Evolutionary conservation across 1,140 invertebrate genomes (phyloP), one percentile per base, ranked within the genome.

Genomic region (Psix sp.): DNA sequence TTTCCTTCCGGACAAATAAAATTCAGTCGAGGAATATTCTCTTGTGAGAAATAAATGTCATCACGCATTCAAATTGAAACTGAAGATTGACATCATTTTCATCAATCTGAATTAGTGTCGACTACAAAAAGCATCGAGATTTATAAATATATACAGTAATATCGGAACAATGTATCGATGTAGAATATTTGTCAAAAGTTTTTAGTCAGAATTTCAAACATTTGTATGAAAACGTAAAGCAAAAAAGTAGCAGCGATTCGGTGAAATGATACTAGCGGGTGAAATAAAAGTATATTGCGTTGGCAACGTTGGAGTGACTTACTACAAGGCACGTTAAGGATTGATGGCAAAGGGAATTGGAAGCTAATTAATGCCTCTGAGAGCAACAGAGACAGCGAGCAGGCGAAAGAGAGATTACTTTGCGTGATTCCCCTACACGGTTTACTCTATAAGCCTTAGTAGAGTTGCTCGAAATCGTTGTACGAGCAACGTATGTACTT

Each of bases 281-380:
- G 20, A 62, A 70, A 60, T 70, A 70, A 70, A 70, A 70, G 66
- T 48, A 56, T 56, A 70, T 13, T 60, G 56, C 48, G 56, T 62
- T 36, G 35, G 49, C 51, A 60, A 35, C 40, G 40, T 56, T 70
- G 66, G 66, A 56, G 66, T 70, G 56, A 62, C 66, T 73, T 73
- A 72, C 18, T 73, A 66, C 49, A 29, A 59, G 49, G 48, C 54
- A 62, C 49, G 63, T 45, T 46, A 56, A 76, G 68, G 76, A 80
- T 80, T 78, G 77, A 82, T 81, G 74, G 79, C 67, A 24, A 43
- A 72, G 79, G 79, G 79, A 81, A 82, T 81, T 76, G 77, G 72
- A 79, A 76, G 79, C 76, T 81, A 82, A 82, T 82, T 81, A 82
- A 80, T 81, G 79, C 77, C 71, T 65, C 60, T 57, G 67, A 73